A percentile compares a stretch with the other conserved stretches of the same genome.
Evolutionary conservation across 2,888 invertebrate species (phyloP).

Genomic region (Lasiommata megera): DNA sequence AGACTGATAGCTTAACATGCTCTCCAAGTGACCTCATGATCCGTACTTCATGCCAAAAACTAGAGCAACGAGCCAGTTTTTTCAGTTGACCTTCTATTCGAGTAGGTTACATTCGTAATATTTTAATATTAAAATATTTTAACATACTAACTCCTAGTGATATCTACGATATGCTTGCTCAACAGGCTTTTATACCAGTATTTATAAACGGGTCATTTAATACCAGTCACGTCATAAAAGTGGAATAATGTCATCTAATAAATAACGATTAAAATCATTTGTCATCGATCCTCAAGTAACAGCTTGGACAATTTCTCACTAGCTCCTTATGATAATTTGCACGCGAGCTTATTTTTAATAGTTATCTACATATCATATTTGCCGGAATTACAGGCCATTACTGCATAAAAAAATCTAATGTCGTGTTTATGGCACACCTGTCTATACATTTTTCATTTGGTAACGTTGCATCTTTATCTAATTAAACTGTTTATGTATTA

Average conservation of each 20-base stretch:
- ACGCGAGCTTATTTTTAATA: slow-evolving; percentile 4
- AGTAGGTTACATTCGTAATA: too few relatives aligned
- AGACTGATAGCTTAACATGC: too few relatives aligned
- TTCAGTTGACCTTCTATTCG: too few relatives aligned
- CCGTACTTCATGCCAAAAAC: too few relatives aligned
- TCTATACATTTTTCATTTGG: not conserved
- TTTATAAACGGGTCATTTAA: slow-evolving; percentile 5
- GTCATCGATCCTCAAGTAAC: slow-evolving; percentile 7
- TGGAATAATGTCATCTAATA: not conserved
- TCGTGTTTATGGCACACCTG: slow-evolving; percentile 2
- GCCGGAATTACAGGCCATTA: slow-evolving; percentile 2
- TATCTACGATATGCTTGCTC: too few relatives aligned
- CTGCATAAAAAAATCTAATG: not conserved
- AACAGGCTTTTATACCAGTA: not conserved
- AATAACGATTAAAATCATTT: slow-evolving; percentile 13
- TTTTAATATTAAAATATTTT: too few relatives aligned
- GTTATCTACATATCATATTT: slow-evolving; percentile 7
- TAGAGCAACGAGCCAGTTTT: too few relatives aligned
- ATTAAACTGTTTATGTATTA: too few relatives aligned
- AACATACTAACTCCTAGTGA: too few relatives aligned
- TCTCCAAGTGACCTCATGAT: too few relatives aligned
- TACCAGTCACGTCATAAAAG: not conserved
- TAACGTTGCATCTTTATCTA: too few relatives aligned
- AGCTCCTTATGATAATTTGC: slow-evolving; percentile 12
- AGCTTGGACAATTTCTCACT: slow-evolving; percentile 7